These are phyloP conservation scores for Poeciliopsis prolifica DNA, from an alignment of 2,113 vertebrate species.

Conservation along the genomic window DNA sequence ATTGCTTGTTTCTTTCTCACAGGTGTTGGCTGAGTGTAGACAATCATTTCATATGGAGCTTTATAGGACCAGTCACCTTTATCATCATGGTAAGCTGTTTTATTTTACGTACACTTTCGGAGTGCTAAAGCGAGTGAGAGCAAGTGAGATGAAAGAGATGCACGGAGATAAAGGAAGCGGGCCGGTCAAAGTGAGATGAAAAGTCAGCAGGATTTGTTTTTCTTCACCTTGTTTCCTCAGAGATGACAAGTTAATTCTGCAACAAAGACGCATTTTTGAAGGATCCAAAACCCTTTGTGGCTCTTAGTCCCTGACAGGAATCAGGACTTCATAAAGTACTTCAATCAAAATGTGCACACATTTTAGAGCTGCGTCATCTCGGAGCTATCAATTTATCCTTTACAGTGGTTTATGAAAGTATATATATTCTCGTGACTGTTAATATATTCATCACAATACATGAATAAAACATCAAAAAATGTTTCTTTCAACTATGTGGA, in stretches of 20 bases:
- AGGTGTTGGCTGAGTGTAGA: conserved; percentile 99
- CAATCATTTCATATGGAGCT: conserved; percentile 99
- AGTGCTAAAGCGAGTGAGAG: conserved; percentile 48
- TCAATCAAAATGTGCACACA: conserved; percentile 39
- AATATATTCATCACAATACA: not conserved
- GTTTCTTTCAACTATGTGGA: not conserved
- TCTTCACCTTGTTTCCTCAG: conserved; percentile 27
- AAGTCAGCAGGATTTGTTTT: conserved; percentile 50
- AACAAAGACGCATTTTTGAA: conserved; percentile 39
- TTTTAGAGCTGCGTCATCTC: conserved; percentile 14
- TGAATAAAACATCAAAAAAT: not conserved
- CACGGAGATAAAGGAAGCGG: conserved; percentile 34
- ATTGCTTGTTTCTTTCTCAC: conserved; percentile 39
- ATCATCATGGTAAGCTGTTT: conserved; percentile 94
- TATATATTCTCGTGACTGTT: not conserved
- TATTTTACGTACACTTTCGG: conserved; percentile 45
- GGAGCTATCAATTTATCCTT: conserved; percentile 24
- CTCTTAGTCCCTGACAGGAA: conserved; percentile 50
- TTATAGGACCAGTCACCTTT: conserved; percentile 97
- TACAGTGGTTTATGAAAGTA: not conserved
- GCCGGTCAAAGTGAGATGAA: conserved; percentile 40
- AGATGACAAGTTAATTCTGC: conserved; percentile 65
- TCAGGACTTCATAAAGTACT: conserved; percentile 47
- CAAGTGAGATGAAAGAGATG: conserved; percentile 61
- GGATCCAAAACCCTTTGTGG: conserved; percentile 32